phyloP scores from a whole-genome alignment of 2,113 vertebrate genomes.

The Fulmarus glacialis region DNA sequence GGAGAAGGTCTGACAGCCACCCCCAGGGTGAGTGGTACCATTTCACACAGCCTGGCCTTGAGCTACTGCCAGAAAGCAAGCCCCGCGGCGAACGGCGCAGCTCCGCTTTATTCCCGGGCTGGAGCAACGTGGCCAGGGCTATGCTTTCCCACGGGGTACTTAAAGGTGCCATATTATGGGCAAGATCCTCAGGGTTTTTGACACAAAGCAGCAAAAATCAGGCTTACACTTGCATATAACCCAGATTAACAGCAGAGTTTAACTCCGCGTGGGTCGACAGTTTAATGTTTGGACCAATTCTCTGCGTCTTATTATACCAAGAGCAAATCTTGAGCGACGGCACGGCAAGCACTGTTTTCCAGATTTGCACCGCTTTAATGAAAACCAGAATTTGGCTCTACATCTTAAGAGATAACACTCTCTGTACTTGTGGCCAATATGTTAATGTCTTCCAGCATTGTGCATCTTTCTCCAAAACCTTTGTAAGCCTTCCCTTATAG shows the following conservation, averaged over 20 bases:
- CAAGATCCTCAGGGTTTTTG: neutral
- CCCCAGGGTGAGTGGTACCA: too few species aligned
- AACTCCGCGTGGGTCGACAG: neutral
- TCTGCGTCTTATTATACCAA: neutral
- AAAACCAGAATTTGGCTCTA: constrained; percentile 34
- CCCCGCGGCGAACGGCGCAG: rapidly evolving
- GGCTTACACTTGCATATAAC: neutral
- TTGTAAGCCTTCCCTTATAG: neutral
- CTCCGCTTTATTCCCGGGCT: neutral
- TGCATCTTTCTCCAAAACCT: neutral
- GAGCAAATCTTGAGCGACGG: neutral
- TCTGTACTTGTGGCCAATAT: constrained; percentile 19
- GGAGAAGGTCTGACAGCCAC: neutral
- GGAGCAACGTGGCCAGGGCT: neutral
- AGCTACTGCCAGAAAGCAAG: neutral
- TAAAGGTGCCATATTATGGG: neutral
- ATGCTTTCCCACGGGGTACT: neutral
- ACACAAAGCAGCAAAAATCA: neutral
- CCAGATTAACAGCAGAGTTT: neutral
- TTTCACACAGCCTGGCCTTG: neutral
- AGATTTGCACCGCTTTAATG: constrained; percentile 14
- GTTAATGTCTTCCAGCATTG: constrained; percentile 35
- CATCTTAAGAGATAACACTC: constrained; percentile 31
- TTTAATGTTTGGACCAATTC: neutral
- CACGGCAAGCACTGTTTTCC: neutral